Evolutionary conservation across 1,140 invertebrate species (phyloP).

Genomic region (Aphelinus certus): DNA sequence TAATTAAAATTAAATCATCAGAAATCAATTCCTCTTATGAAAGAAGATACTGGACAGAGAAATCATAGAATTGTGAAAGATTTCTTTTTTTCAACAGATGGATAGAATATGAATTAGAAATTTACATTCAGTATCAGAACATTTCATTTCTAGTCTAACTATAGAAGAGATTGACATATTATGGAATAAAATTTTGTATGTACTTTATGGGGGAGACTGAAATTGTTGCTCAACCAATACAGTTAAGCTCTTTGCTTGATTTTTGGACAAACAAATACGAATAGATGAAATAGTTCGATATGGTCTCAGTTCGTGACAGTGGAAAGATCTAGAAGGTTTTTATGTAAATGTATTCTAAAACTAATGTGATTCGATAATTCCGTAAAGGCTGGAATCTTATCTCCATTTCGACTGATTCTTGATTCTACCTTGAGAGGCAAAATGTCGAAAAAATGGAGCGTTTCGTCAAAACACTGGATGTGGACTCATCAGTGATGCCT

Average conservation of each 20-base stretch:
- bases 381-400: no score
- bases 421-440: no score
- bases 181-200: slow-evolving; percentile 39
- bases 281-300: slow-evolving; percentile 39
- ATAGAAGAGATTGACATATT: slow-evolving; percentile 41
- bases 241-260: slow-evolving; percentile 36
- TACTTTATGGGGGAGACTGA: slow-evolving; percentile 33
- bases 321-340: no score
- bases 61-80: slow-evolving; percentile 17
- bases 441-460: no score
- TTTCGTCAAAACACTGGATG: no score
- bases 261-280: slow-evolving; percentile 30
- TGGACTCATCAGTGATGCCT: no score
- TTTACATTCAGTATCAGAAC: slow-evolving; percentile 40
- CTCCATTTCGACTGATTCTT: no score
- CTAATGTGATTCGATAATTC: no score
- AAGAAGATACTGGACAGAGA: no score
- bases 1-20: no score
- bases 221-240: slow-evolving; percentile 37
- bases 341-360: no score
- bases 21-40: no score
- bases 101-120: slow-evolving; percentile 20
- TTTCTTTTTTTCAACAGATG: slow-evolving; percentile 24
- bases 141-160: slow-evolving; percentile 43
- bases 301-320: slow-evolving; percentile 12